These are phyloP conservation scores for Campopleginae sp. DNA, from an alignment of 2,888 invertebrate species.

Conservation along the genomic window DNA sequence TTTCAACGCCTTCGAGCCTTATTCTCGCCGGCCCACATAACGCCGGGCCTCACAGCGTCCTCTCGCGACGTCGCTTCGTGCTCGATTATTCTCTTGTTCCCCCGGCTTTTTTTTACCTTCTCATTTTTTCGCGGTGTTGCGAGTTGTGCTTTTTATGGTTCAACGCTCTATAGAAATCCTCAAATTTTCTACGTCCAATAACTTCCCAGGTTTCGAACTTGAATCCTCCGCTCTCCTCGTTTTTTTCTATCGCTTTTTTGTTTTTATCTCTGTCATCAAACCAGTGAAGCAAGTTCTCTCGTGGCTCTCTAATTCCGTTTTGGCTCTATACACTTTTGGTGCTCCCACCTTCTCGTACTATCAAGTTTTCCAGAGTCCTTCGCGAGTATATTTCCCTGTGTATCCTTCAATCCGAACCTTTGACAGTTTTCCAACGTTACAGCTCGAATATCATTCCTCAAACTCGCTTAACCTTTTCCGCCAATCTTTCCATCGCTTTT, in stretches of 20 bases:
- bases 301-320: not conserved
- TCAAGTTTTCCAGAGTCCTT: not conserved
- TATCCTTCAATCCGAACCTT: not conserved
- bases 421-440: not conserved
- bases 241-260: not conserved
- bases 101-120: not conserved
- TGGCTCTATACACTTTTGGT: not conserved
- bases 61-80: conserved; percentile 29
- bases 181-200: not conserved
- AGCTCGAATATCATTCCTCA: not conserved
- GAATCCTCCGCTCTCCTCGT: not conserved
- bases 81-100: conserved; percentile 21
- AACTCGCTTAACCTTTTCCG: not conserved
- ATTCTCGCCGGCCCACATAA: conserved; percentile 68
- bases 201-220: not conserved
- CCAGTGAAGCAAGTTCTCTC: not conserved
- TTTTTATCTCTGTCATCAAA: conserved; percentile 1
- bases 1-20: conserved; percentile 76
- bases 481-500: not conserved
- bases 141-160: too few species aligned
- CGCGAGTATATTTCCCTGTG: not conserved
- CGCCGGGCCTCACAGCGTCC: conserved; percentile 37
- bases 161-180: conserved; percentile 1
- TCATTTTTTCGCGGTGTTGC: not conserved
- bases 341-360: not conserved